phyloP scores from a whole-genome alignment of 2,113 vertebrate species.

The Ornithorhynchus anatinus region DNA sequence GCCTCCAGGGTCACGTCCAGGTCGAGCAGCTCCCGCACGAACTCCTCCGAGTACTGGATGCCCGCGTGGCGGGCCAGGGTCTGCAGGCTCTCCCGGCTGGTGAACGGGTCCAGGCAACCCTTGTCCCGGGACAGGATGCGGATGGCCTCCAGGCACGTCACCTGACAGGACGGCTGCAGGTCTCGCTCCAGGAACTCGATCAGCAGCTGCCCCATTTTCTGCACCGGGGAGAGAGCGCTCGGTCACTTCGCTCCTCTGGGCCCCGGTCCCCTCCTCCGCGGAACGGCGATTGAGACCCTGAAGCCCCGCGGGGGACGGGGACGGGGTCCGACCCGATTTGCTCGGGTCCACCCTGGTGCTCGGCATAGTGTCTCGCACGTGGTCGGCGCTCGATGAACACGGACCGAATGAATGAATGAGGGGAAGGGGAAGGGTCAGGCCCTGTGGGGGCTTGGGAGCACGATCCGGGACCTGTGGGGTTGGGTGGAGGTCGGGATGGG shows the following conservation, averaged over 20 bases:
- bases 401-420: too few relatives aligned
- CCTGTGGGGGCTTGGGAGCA: too few relatives aligned
- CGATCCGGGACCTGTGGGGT: too few relatives aligned
- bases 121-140: slow-evolving; percentile 91
- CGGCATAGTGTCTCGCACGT: too few relatives aligned
- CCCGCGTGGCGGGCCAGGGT: slow-evolving; percentile 78
- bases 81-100: slow-evolving; percentile 73
- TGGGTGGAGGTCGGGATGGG: too few relatives aligned
- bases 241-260: background rate
- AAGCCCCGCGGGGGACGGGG: too few relatives aligned
- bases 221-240: background rate
- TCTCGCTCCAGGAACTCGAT: slow-evolving; percentile 78
- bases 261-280: background rate
- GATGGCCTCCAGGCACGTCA: slow-evolving; percentile 86
- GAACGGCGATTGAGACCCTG: too few relatives aligned
- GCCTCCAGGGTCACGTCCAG: slow-evolving; percentile 85
- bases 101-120: slow-evolving; percentile 78
- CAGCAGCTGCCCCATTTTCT: slow-evolving; percentile 86
- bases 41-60: slow-evolving; percentile 54
- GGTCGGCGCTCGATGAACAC: too few relatives aligned
- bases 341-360: too few relatives aligned
- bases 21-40: slow-evolving; percentile 70
- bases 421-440: too few relatives aligned
- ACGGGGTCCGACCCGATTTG: too few relatives aligned
- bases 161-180: slow-evolving; percentile 82